Evolutionary conservation across 2,797 vertebrate genomes (phyloP).

Genomic region (Threskiornis aethiopicus): DNA sequence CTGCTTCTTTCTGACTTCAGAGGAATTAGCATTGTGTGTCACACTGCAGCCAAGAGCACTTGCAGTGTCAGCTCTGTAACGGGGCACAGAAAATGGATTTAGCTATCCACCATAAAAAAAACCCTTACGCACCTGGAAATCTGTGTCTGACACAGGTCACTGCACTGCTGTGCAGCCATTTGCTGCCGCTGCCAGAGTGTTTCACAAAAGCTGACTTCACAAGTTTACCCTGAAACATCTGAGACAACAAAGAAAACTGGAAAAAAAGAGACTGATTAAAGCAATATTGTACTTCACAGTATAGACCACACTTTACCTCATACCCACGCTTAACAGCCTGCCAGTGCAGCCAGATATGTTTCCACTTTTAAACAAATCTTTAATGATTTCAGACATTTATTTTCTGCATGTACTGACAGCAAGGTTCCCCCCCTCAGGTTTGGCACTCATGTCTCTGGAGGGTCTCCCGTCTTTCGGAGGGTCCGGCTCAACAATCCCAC

Average conservation of each 20-base stretch:
- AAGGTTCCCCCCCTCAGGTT: conserved; percentile 77
- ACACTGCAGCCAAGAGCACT: not conserved
- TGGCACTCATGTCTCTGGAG: conserved; percentile 87
- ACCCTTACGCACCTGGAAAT: not conserved
- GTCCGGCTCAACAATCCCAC: conserved; percentile 88
- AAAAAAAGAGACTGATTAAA: not conserved
- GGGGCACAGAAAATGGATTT: not conserved
- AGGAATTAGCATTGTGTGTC: not conserved
- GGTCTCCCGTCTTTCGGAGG: conserved; percentile 79
- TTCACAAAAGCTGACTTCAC: not conserved
- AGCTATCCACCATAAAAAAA: not conserved
- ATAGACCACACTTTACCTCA: not conserved
- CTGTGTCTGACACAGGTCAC: not conserved
- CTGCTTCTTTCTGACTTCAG: not conserved
- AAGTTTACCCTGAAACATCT: not conserved
- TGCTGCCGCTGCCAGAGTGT: not conserved
- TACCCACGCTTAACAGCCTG: not conserved
- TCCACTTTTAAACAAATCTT: not conserved
- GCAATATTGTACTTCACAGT: not conserved
- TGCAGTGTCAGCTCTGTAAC: not conserved
- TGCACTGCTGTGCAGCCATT: not conserved
- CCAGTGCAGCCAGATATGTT: not conserved
- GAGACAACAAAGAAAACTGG: not conserved
- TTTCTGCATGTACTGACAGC: not conserved
- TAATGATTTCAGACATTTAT: not conserved